These are phyloP conservation scores for Bombus soroeensis DNA, from an alignment of 1,140 invertebrate species.

Conservation along the genomic window DNA sequence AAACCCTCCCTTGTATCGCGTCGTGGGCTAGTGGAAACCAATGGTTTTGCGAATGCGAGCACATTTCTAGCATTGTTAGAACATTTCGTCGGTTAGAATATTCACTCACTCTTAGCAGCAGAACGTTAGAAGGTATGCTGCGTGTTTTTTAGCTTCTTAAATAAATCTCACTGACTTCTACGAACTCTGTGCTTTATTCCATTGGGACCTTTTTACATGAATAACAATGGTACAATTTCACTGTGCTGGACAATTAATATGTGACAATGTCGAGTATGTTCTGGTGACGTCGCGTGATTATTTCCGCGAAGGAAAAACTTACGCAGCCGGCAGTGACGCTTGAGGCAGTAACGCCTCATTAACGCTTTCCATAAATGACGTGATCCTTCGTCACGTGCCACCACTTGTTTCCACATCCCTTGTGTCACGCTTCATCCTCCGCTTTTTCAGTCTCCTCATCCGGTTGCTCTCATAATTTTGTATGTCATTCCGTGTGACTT, in stretches of 20 bases:
- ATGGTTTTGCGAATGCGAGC: too few species aligned
- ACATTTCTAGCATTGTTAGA: too few species aligned
- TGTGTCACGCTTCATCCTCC: conserved; percentile 6
- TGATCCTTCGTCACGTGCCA: conserved; percentile 65
- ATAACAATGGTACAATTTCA: not conserved
- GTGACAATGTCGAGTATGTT: not conserved
- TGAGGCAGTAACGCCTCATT: conserved; percentile 70
- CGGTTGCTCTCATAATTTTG: not conserved
- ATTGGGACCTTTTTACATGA: not conserved
- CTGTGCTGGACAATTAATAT: not conserved
- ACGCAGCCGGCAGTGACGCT: conserved; percentile 52
- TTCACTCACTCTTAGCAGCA: too few species aligned
- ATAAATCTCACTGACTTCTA: too few species aligned
- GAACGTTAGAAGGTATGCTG: too few species aligned
- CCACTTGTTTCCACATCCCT: conserved; percentile 52
- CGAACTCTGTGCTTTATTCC: too few species aligned
- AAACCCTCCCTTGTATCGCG: too few species aligned
- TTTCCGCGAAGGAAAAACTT: conserved; percentile 11
- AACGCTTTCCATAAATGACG: conserved; percentile 68
- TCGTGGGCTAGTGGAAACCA: too few species aligned
- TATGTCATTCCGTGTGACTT: not conserved
- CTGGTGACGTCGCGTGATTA: conserved; percentile 59
- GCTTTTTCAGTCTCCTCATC: not conserved
- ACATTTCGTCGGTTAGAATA: too few species aligned
- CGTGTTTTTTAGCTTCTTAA: too few species aligned